These are phyloP conservation scores for Champsocephalus gunnari DNA, from an alignment of 2,797 vertebrate genomes.

Conservation along the genomic window DNA sequence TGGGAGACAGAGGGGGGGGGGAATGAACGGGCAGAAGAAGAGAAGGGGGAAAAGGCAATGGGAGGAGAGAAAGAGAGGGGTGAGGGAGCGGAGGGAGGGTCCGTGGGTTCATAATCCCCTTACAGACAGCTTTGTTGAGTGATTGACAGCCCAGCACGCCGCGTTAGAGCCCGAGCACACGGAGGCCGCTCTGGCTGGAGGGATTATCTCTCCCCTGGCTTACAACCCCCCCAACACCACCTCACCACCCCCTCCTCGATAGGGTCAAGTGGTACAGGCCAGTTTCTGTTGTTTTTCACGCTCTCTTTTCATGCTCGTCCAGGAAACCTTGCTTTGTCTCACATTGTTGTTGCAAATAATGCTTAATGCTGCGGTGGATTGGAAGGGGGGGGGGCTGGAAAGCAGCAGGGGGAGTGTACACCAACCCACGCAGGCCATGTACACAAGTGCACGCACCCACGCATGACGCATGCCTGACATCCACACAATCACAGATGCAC, in stretches of 20 bases:
- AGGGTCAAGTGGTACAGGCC: conserved; percentile 86
- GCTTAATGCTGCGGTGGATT: conserved; percentile 57
- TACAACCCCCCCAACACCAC: conserved; percentile 48
- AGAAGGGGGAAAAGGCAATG: conserved; percentile 29
- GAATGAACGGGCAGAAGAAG: conserved; percentile 2
- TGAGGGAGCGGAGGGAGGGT: conserved; percentile 63
- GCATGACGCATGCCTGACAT: conserved; percentile 70
- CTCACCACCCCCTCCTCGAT: conserved; percentile 36
- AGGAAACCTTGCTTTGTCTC: conserved; percentile 67
- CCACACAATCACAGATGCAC: conserved; percentile 40
- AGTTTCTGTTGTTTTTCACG: conserved; percentile 76
- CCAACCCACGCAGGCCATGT: conserved; percentile 75
- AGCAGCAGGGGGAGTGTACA: conserved; percentile 23
- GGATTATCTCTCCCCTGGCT: conserved; percentile 80
- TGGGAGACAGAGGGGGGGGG: neutral
- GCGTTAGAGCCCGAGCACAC: conserved; percentile 69
- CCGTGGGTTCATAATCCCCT: conserved; percentile 80
- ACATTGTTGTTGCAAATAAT: conserved; percentile 74
- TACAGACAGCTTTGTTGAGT: conserved; percentile 86
- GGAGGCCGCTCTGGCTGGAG: conserved; percentile 67
- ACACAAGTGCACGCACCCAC: conserved; percentile 67
- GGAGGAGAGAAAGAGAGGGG: conserved; percentile 15
- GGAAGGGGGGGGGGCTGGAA: neutral
- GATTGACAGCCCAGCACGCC: conserved; percentile 84
- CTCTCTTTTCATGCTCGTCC: conserved; percentile 60